Evolutionary conservation across 2,113 vertebrate genomes (phyloP).

Genomic region (Pipa parva): DNA sequence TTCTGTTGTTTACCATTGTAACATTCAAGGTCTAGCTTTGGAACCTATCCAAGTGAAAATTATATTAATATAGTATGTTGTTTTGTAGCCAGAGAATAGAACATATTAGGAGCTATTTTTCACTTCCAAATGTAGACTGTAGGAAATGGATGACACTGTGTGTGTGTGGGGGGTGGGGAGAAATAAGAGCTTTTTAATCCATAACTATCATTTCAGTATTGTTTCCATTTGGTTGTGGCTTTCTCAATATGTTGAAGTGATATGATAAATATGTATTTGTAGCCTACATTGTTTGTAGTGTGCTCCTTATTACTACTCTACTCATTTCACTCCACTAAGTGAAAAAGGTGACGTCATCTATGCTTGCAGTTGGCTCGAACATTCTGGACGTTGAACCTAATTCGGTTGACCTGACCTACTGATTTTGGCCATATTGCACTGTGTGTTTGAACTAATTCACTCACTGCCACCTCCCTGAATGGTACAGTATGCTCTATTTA

Average conservation of each 20-base stretch:
- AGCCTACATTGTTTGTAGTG: too few relatives aligned
- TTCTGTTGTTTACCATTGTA: not conserved
- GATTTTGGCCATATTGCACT: too few relatives aligned
- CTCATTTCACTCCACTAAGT: too few relatives aligned
- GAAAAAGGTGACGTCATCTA: too few relatives aligned
- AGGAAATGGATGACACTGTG: not conserved
- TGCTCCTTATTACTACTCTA: too few relatives aligned
- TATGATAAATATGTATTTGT: not conserved
- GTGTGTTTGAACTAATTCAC: too few relatives aligned
- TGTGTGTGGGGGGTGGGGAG: too few relatives aligned
- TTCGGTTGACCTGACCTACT: too few relatives aligned
- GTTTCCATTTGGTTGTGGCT: not conserved
- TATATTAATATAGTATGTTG: conserved; percentile 1
- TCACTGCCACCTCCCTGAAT: too few relatives aligned
- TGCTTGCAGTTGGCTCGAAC: too few relatives aligned
- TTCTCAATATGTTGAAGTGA: not conserved
- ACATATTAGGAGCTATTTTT: not conserved
- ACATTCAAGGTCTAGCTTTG: not conserved
- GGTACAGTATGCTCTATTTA: too few relatives aligned
- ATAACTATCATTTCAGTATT: not conserved
- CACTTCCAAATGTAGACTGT: not conserved
- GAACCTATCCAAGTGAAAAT: not conserved
- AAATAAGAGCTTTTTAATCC: not conserved
- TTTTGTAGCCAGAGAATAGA: not conserved
- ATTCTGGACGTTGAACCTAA: too few relatives aligned